Conservation (phyloP, 1,140 invertebrate genomes). For the Pogonomyrmex californicus region DNA sequence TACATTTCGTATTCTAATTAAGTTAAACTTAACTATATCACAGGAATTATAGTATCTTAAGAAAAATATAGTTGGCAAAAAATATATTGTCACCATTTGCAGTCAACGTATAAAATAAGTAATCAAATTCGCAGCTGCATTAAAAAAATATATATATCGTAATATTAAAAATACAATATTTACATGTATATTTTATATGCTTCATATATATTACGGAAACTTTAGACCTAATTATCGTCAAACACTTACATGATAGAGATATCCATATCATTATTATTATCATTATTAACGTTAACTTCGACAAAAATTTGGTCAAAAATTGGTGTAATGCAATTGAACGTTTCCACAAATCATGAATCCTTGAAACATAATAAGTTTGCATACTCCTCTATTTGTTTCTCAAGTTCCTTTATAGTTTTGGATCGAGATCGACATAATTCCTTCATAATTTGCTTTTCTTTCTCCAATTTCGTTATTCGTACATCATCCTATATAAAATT, state of each 20-base stretch:
- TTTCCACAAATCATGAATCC: background rate
- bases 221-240: background rate
- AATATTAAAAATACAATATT: slow-evolving; percentile 5
- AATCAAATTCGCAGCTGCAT: background rate
- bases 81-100: slow-evolving; percentile 16
- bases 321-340: background rate
- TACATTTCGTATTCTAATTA: background rate
- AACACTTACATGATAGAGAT: background rate
- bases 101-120: slow-evolving; percentile 13
- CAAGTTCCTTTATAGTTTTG: slow-evolving; percentile 73
- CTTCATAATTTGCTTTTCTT: slow-evolving; percentile 77
- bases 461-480: slow-evolving; percentile 76
- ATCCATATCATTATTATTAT: too few species aligned
- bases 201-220: background rate
- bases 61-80: slow-evolving; percentile 6
- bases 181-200: background rate
- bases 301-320: background rate
- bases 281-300: too few species aligned
- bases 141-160: slow-evolving; percentile 27
- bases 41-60: slow-evolving; percentile 10
- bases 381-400: slow-evolving; percentile 67
- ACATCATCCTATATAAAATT: slow-evolving; percentile 69
- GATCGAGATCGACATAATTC: slow-evolving; percentile 75
- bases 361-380: background rate
- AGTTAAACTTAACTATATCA: slow-evolving; percentile 28